These are phyloP conservation scores for Ammodytes marinus DNA, from an alignment of 2,113 vertebrate species.

Conservation along the genomic window DNA sequence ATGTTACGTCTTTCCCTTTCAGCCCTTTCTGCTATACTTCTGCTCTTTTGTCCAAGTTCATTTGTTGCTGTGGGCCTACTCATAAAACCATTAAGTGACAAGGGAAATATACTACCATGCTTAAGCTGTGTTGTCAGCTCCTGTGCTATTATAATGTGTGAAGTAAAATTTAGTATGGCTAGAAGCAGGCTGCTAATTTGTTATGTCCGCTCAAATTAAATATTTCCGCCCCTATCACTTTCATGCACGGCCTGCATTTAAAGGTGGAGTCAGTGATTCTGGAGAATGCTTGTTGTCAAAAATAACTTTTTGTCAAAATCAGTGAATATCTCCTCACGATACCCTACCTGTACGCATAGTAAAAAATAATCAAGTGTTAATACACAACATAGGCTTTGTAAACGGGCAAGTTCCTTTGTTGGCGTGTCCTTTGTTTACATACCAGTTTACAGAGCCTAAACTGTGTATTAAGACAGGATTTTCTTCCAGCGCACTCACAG, in stretches of 20 bases:
- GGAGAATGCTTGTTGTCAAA: no score
- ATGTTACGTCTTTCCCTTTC: conserved; percentile 4
- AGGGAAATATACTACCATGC: neutral
- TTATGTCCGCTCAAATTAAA: conserved; percentile 13
- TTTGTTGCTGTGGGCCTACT: neutral
- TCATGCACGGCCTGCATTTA: neutral
- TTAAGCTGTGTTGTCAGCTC: neutral
- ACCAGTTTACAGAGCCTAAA: no score
- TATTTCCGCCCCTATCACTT: neutral
- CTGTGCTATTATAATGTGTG: neutral
- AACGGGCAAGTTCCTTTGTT: no score
- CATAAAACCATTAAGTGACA: conserved; percentile 29
- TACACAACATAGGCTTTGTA: no score
- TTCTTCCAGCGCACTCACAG: no score
- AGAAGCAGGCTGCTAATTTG: conserved; percentile 25
- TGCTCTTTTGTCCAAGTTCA: conserved; percentile 3
- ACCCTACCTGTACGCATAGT: no score
- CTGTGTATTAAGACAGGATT: no score
- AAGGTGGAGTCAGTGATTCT: neutral
- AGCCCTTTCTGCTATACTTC: neutral
- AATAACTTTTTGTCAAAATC: no score
- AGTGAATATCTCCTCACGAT: no score
- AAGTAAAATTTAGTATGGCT: conserved; percentile 26
- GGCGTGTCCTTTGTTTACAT: no score
- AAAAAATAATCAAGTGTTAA: no score